Evolutionary conservation across 2,888 invertebrate species (phyloP).

Genomic region (Yponomeuta malinellus): DNA sequence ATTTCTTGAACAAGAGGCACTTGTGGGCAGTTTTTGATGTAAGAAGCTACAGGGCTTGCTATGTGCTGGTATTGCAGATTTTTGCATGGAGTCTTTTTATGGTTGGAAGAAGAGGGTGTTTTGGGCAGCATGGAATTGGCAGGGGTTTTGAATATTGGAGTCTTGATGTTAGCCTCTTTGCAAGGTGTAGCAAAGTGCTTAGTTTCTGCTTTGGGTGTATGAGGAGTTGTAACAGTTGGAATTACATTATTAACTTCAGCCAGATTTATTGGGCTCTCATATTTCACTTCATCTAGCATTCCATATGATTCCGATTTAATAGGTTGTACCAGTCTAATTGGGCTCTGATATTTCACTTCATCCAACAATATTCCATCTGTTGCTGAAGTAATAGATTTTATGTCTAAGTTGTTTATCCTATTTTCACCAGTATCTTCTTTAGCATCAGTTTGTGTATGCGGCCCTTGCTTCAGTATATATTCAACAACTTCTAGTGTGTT

Average conservation of each 20-base stretch:
- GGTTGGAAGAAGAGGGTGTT: conserved; percentile 30
- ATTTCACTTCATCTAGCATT: not conserved
- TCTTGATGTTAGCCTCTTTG: conserved; percentile 22
- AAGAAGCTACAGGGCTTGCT: conserved; percentile 55
- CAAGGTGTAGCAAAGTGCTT: conserved; percentile 27
- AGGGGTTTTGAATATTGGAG: conserved; percentile 42
- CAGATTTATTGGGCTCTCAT: not conserved
- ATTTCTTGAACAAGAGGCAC: conserved; percentile 48
- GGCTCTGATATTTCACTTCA: not conserved
- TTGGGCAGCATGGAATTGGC: conserved; percentile 31
- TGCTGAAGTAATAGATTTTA: not conserved
- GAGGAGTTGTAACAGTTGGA: conserved; percentile 10
- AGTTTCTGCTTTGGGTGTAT: conserved; percentile 29
- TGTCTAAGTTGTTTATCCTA: not conserved
- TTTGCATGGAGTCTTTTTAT: conserved; percentile 39
- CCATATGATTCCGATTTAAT: not conserved
- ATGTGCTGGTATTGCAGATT: conserved; percentile 46
- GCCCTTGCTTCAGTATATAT: conserved; percentile 44
- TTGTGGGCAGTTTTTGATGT: conserved; percentile 51
- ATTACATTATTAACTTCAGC: not conserved
- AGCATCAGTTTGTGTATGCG: conserved; percentile 15
- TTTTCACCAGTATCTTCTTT: conserved; percentile 16
- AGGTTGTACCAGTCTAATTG: not conserved
- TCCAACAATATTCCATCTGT: not conserved
- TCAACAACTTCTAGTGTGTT: conserved; percentile 50